These are phyloP conservation scores for Metacarcinus magister DNA, from an alignment of 2,888 invertebrate genomes.

Conservation along the genomic window DNA sequence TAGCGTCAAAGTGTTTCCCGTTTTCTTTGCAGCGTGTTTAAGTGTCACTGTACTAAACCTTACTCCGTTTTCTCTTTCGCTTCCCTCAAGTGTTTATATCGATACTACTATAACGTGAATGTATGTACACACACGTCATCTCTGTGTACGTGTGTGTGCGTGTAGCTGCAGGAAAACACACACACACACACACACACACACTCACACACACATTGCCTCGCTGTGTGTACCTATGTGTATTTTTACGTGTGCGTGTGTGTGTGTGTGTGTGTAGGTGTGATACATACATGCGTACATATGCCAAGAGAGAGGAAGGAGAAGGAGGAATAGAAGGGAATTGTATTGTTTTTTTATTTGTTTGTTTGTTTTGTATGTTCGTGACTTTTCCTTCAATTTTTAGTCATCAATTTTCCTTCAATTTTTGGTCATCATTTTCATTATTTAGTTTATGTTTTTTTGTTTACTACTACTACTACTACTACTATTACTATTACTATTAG, in stretches of 20 bases:
- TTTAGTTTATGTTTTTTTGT: not conserved
- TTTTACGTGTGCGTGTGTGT: constrained; percentile 33
- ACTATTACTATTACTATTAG: not conserved
- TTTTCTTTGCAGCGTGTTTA: not conserved
- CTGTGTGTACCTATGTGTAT: constrained; percentile 56
- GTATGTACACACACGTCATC: no score
- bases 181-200: constrained; percentile 47
- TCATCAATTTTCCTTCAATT: not conserved
- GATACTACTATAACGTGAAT: not conserved
- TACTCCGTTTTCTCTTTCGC: not conserved
- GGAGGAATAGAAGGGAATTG: not conserved
- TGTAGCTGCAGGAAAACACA: not conserved
- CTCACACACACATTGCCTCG: constrained; percentile 20
- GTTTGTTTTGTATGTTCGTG: not conserved
- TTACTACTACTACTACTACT: not conserved
- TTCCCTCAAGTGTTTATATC: not conserved
- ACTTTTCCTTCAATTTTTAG: not conserved
- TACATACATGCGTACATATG: not conserved
- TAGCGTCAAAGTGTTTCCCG: not conserved
- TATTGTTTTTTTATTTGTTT: not conserved
- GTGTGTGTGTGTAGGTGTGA: constrained; percentile 31
- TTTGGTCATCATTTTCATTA: not conserved
- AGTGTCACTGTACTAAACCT: not conserved
- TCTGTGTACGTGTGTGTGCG: not conserved
- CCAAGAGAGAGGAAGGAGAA: not conserved